Evolutionary conservation across 2,888 invertebrate genomes (phyloP), one percentile per base, ranked within the genome.

Genomic region (Lasius fuliginosus): DNA sequence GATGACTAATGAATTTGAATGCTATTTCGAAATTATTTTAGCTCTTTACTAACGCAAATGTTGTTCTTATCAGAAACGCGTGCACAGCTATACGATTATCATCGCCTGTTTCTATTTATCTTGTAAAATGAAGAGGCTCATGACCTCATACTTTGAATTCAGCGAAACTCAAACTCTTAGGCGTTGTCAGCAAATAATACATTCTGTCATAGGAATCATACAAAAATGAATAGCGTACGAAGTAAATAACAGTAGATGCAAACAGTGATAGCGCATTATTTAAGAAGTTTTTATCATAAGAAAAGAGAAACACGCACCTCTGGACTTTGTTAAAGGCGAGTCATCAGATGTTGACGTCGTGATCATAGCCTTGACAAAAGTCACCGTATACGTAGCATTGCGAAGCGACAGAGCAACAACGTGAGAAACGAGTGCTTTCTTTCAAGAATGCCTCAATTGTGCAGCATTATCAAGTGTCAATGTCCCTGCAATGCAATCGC

Each of bases 51-150:
- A 76, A 65, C 30, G 33, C 30, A 53, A 42, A 46, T 3, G 6
- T 18, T 11, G 33, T 73, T 27, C n/a, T 67, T 69, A 58, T 62
- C 30, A 4, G 15, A 60, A 18, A 33, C 6, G 49, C 3, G 15
- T 60, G 15, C 64, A 4, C 42, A 15, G 15, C 9, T 18, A 15
- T 49, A 60, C 36, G 33, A 71, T 84, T 82, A 82, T 85, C 81
- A 15, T 71, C 56, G 53, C 30, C 40, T 15, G 33, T 83, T 76
- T 15, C 60, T 65, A 23, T 71, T 83, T 87, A 46, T 33, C 49
- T 68, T 42, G 9, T 30, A 33, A 30, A 82, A 46, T 40, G 53
- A 64, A 23, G 23, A 46, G 40, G n/a, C 40, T 23, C 15, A 40
- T 46, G 40, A 30, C 46, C 65, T 49, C 23, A n/a, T 46, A 23